Base-by-base conservation (phyloP, 64 coral and sea anemone genomes). In the Trachythela sp. region DNA sequence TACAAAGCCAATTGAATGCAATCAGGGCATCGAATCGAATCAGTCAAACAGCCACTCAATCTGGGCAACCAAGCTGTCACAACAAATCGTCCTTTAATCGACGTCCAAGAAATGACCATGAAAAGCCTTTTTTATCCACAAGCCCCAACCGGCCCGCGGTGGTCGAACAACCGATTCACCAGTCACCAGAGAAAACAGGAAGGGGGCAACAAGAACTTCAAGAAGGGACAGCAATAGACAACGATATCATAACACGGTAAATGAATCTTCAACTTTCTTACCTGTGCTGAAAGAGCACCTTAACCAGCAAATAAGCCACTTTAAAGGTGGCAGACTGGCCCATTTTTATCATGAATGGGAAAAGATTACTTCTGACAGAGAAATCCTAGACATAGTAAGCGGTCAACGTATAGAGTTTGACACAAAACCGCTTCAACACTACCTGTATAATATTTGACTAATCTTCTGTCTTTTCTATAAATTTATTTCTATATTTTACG, bases 101-200 rank as follows among this genome's bases (percentile, higher is more conserved):
- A 77, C 18, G 18, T 35, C 24, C 43, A 52, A 48, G 88, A 41
- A 41, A 77, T 48, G 76, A 83, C 36, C 70, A 54, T 34, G 26
- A 83, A 8, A 71, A 76, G 88, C 32, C 88, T 83, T 89, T 89
- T 89, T 80, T 51, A 89, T 41, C 67, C 68, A 89, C 48, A 43
- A 42, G 88, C 68, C 88, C 70, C 41, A 45, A 49, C 88, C n/a
- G n/a, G n/a, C n/a, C 88, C 70, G 68, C 20, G 15, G n/a, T 77
- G 70, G 29, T 89, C 67, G 27, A 89, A 89, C 30, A 77, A 77
- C 71, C 3, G 36, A 35, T 26, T 4, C 30, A 5, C 29, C 71
- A 77, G 13, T 26, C n/a, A 77, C 31, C 88, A 89, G 45, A 89
- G 77, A 51, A 77, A 42, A 4, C 48, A 67, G 68, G 76, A 89